Evolutionary conservation across 2,888 invertebrate genomes (phyloP).

Genomic region (Mesorhabditis spiculigera): DNA sequence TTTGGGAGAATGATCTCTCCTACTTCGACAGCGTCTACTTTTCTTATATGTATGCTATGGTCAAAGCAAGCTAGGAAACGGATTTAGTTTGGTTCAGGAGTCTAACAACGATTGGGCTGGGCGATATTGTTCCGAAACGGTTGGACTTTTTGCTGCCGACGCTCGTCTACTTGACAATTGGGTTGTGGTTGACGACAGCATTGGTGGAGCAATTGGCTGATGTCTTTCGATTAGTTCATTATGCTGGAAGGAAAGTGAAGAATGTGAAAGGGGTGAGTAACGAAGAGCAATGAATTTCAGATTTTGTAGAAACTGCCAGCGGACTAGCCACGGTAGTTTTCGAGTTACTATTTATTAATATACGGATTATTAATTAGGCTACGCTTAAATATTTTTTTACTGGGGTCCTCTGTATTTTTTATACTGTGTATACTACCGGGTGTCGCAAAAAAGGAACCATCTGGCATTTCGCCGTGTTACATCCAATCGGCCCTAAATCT

Average conservation of each 20-base stretch:
- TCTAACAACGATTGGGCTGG: slow-evolving; percentile 52
- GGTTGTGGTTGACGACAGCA: slow-evolving; percentile 54
- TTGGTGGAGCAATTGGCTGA: slow-evolving; percentile 54
- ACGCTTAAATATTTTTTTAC: no score
- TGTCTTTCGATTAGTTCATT: slow-evolving; percentile 53
- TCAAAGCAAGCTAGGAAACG: background rate
- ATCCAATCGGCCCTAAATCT: no score
- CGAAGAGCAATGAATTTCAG: background rate
- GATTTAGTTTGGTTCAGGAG: slow-evolving; percentile 27
- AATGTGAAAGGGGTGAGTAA: slow-evolving; percentile 51
- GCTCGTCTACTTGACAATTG: slow-evolving; percentile 51
- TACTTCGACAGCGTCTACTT: slow-evolving; percentile 56
- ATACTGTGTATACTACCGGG: no score
- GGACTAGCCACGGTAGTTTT: no score
- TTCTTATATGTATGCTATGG: slow-evolving; percentile 45
- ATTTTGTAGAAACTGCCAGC: background rate
- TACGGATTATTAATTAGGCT: no score
- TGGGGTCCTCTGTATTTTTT: no score
- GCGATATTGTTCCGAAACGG: slow-evolving; percentile 52
- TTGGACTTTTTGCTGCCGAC: slow-evolving; percentile 54
- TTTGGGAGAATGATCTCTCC: slow-evolving; percentile 52
- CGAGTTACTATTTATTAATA: no score
- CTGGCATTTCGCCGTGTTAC: no score
- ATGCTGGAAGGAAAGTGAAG: slow-evolving; percentile 52
- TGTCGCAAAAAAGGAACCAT: no score